Conservation (phyloP, 1,140 invertebrate species). For the Tachypleus tridentatus region DNA sequence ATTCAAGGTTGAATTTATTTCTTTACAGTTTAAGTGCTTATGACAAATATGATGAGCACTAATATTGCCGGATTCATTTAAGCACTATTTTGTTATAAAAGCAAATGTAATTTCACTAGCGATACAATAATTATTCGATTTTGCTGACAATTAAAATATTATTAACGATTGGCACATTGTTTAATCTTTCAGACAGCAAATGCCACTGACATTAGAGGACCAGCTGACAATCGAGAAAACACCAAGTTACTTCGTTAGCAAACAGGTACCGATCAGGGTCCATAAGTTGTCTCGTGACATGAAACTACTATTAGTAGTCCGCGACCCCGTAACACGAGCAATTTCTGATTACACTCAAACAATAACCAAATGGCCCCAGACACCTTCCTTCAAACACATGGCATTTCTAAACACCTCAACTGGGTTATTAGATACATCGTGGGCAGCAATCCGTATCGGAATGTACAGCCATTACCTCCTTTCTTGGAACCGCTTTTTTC, state of each 20-base stretch:
- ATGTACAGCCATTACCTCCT: constrained; percentile 71
- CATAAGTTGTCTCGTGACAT: constrained; percentile 72
- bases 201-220: constrained; percentile 68
- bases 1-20: too few relatives aligned
- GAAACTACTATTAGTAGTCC: constrained; percentile 74
- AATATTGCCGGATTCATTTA: too few relatives aligned
- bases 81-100: too few relatives aligned
- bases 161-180: not conserved
- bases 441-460: constrained; percentile 74
- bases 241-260: constrained; percentile 83
- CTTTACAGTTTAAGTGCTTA: too few relatives aligned
- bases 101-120: too few relatives aligned
- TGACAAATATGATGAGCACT: too few relatives aligned
- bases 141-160: too few relatives aligned
- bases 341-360: constrained; percentile 84
- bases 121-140: too few relatives aligned
- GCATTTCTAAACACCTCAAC: constrained; percentile 53
- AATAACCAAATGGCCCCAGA: constrained; percentile 51
- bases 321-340: constrained; percentile 82
- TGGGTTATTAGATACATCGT: constrained; percentile 61
- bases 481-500: constrained; percentile 73
- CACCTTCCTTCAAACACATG: constrained; percentile 64
- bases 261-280: constrained; percentile 67
- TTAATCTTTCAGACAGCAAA: constrained; percentile 48
- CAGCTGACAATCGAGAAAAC: constrained; percentile 94